These are phyloP conservation scores for Priocnemis perturbator DNA, from an alignment of 2,888 invertebrate species.

Conservation along the genomic window DNA sequence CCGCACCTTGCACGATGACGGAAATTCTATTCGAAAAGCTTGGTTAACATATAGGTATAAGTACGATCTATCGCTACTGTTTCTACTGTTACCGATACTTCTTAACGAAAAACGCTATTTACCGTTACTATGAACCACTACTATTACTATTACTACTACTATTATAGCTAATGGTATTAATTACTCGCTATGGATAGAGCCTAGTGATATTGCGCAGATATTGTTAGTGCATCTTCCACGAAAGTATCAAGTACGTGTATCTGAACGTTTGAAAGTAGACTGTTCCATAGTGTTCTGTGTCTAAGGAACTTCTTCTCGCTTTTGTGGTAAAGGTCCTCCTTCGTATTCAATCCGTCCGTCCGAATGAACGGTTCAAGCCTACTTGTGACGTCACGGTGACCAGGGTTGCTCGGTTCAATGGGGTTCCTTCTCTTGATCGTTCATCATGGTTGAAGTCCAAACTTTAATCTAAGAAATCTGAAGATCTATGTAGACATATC, in stretches of 20 bases:
- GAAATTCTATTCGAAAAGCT: too few relatives aligned
- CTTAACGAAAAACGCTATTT: too few relatives aligned
- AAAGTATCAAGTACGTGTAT: conserved; percentile 44
- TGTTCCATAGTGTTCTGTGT: conserved; percentile 12
- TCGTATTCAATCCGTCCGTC: conserved; percentile 60
- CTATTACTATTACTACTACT: conserved; percentile 33
- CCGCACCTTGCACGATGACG: too few relatives aligned
- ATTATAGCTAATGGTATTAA: conserved; percentile 12
- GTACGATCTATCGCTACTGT: too few relatives aligned
- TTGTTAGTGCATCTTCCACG: conserved; percentile 40
- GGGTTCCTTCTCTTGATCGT: conserved; percentile 3
- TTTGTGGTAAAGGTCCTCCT: conserved; percentile 41
- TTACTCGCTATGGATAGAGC: too few relatives aligned
- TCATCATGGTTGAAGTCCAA: not conserved
- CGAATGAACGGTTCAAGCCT: conserved; percentile 17
- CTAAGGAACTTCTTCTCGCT: conserved; percentile 50
- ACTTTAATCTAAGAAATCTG: not conserved
- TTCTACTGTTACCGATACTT: too few relatives aligned
- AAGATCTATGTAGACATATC: not conserved
- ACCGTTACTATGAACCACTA: conserved; percentile 24
- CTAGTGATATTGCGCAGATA: not conserved
- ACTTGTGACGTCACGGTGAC: conserved; percentile 1
- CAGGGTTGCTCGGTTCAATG: not conserved
- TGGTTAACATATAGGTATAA: too few relatives aligned
- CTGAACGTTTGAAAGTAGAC: conserved; percentile 34